A percentile compares a stretch with the other conserved stretches of the same genome.
phyloP scores from a whole-genome alignment of 2,113 vertebrate genomes.

The Indri indri region DNA sequence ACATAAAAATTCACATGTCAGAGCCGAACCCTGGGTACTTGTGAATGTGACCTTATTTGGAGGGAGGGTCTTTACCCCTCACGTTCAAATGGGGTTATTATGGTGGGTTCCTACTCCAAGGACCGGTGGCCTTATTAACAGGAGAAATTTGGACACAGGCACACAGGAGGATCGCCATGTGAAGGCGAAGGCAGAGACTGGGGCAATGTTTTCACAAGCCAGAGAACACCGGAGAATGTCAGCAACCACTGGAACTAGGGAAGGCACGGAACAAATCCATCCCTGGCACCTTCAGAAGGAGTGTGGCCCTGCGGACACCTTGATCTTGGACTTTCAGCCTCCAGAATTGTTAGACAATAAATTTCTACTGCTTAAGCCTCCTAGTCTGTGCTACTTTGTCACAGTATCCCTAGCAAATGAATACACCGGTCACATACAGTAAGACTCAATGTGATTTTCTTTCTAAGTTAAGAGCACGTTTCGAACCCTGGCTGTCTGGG shows the following conservation, averaged over 20 bases:
- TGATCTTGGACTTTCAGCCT: neutral
- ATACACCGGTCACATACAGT: rapidly evolving
- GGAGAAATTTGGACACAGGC: neutral
- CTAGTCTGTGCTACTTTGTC: too few species aligned
- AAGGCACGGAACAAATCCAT: neutral
- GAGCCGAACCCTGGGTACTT: neutral
- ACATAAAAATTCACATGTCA: neutral
- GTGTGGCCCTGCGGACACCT: neutral
- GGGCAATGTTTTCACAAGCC: neutral
- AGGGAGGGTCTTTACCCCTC: neutral
- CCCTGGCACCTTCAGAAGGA: neutral
- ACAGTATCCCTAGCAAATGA: neutral
- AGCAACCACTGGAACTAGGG: neutral
- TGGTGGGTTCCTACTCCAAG: neutral
- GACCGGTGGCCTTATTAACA: neutral
- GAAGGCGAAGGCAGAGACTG: neutral
- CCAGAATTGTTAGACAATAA: neutral
- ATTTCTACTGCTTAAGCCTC: neutral
- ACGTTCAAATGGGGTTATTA: neutral
- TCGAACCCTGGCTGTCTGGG: neutral
- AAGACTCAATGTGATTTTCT: neutral
- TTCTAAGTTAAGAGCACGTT: neutral
- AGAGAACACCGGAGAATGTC: neutral
- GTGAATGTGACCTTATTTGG: neutral
- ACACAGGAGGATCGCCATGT: neutral